Evolutionary conservation across 1,140 invertebrate genomes (phyloP), one percentile per base, ranked within the genome.

Genomic region (Drosophila asahinai): DNA sequence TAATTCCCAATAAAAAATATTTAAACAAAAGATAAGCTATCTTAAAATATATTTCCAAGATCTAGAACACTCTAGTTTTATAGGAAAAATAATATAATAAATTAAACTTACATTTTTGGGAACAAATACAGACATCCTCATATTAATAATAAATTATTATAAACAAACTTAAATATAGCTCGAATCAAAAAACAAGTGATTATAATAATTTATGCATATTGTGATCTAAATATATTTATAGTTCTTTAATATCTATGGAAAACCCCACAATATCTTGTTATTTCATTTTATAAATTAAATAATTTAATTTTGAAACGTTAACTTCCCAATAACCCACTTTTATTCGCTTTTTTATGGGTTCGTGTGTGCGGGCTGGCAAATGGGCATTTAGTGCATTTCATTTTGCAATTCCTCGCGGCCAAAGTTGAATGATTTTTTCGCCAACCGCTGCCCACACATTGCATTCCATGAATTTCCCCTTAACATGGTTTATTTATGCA

Each of bases 401-500:
- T 75, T 64, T 65, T 15, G 14, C 22, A 33, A 55, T 48, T 68
- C 6, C 63, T 55, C 19, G 38, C 55, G 47, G 67, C 45, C 25
- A 49, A 77, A 60, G 74, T 43, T 77, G 55, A 61, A 77, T 70
- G 64, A 61, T 61, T 75, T 77, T 75, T 65, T 55, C 14, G 19
- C 19, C 45, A 54, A 33, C 42, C 17, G 15, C 25, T 43, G 40
- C 52, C 40, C 51, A 49, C 36, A 72, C 63, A 33, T 33, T 17
- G 8, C 43, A 33, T 27, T 40, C 19, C 30, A 15, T 9, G 27
- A 43, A 12, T 12, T 33, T 48, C 19, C 25, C 58, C n/a, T 43
- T 48, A 42, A 25, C 49, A 55, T 60, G 30, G 15, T 77, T 68
- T 77, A 77, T 78, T 78, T 70, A 78, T 78, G 75, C 75, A 78